Conservation (phyloP, 2,113 vertebrate genomes). For the Perca flavescens region DNA sequence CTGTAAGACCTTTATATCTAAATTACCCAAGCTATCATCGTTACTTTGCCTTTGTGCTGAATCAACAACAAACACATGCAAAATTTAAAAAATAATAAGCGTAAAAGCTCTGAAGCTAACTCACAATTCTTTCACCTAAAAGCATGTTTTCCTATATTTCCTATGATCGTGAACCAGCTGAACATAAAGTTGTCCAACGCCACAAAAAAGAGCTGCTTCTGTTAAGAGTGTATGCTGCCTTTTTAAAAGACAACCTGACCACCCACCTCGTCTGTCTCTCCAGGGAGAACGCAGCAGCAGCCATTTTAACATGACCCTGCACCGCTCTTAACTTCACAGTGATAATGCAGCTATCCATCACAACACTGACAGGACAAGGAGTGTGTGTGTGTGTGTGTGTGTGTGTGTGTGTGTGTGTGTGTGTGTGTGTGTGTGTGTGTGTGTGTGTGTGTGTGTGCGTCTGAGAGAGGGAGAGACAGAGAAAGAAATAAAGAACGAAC, state of each 20-base stretch:
- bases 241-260: constrained; percentile 58
- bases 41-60: neutral
- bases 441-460: neutral
- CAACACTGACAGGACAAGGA: constrained; percentile 58
- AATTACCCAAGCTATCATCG: neutral
- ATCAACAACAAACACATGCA: neutral
- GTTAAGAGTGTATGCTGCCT: constrained; percentile 2
- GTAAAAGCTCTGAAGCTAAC: neutral
- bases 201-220: constrained; percentile 1
- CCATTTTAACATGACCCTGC: constrained; percentile 76
- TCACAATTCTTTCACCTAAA: neutral
- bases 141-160: neutral
- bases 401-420: constrained; percentile 28
- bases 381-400: constrained; percentile 40
- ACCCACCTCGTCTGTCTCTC: constrained; percentile 73
- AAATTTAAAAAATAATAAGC: neutral
- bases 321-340: constrained; percentile 63
- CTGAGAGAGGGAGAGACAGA: neutral
- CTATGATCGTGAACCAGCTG: neutral
- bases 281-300: constrained; percentile 56
- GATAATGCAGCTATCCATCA: constrained; percentile 77
- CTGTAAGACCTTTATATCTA: neutral
- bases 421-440: neutral
- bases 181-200: neutral
- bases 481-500: neutral